Percentiles rank a stretch among this genome's conserved stretches.
These are phyloP conservation scores for Crocidura indochinensis DNA, from an alignment of 2,797 vertebrate genomes.

Conservation along the genomic window DNA sequence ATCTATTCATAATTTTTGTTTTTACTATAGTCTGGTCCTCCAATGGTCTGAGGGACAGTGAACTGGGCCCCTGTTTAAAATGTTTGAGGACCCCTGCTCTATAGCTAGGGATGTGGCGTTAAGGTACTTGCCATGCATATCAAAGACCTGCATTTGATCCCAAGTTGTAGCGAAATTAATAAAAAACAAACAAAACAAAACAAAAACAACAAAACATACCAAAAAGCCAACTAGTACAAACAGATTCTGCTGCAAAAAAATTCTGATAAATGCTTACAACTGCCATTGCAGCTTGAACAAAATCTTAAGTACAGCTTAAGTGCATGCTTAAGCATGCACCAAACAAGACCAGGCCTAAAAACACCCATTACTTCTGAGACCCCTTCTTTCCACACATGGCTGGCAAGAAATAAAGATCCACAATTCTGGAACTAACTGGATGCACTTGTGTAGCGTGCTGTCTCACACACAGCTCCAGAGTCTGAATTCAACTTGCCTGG, in stretches of 20 bases:
- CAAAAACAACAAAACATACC: too few species aligned
- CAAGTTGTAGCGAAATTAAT: too few species aligned
- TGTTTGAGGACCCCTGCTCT: too few species aligned
- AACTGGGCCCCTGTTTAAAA: too few species aligned
- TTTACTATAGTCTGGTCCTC: too few species aligned
- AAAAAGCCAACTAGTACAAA: not conserved
- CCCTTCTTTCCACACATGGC: constrained; percentile 59
- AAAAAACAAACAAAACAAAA: too few species aligned
- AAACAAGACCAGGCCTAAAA: constrained; percentile 1
- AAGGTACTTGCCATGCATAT: too few species aligned
- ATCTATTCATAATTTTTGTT: too few species aligned
- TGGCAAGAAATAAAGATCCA: constrained; percentile 45
- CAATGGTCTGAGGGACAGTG: too few species aligned
- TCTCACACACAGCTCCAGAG: constrained; percentile 52
- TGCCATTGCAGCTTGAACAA: not conserved
- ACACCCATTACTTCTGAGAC: constrained; percentile 33
- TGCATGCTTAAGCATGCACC: not conserved
- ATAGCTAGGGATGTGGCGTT: too few species aligned
- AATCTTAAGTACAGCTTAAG: not conserved
- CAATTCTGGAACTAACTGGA: constrained; percentile 54
- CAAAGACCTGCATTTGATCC: too few species aligned
- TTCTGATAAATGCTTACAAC: not conserved
- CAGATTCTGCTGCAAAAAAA: not conserved
- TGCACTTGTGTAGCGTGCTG: not conserved
- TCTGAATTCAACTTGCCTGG: constrained; percentile 53